Evolutionary conservation across 2,113 vertebrate genomes (phyloP).

Genomic region (Vireo altiloquus): DNA sequence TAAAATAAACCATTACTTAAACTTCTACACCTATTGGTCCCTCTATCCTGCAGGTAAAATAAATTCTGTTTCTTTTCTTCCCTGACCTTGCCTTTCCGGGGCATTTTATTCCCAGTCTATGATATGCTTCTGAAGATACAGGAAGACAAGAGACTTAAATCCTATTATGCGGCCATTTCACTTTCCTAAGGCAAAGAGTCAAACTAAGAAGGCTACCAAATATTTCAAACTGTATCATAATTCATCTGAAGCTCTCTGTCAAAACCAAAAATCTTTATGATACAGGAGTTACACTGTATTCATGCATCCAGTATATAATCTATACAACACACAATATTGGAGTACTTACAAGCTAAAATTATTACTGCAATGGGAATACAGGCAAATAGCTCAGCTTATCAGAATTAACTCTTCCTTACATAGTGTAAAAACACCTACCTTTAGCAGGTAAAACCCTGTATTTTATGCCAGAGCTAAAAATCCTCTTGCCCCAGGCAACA

Average conservation of each 20-base stretch:
- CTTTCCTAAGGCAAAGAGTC: background rate
- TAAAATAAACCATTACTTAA: background rate
- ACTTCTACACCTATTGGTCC: background rate
- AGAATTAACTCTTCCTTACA: background rate
- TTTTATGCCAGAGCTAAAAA: background rate
- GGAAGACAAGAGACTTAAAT: background rate
- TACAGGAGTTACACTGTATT: background rate
- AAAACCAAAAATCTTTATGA: background rate
- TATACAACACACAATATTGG: background rate
- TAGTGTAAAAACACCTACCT: background rate
- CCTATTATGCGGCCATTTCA: background rate
- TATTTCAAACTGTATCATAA: background rate
- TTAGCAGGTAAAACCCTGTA: background rate
- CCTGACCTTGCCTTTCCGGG: background rate
- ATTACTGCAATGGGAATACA: background rate
- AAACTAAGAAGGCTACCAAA: background rate
- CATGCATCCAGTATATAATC: background rate
- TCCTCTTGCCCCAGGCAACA: background rate
- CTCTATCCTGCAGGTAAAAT: background rate
- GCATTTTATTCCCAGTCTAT: background rate
- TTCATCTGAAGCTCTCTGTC: background rate
- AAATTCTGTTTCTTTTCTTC: background rate
- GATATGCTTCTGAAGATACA: background rate
- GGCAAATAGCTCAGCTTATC: background rate
- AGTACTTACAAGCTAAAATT: background rate